These are phyloP conservation scores for Limonius californicus DNA, from an alignment of 1,140 invertebrate species.

Conservation along the genomic window DNA sequence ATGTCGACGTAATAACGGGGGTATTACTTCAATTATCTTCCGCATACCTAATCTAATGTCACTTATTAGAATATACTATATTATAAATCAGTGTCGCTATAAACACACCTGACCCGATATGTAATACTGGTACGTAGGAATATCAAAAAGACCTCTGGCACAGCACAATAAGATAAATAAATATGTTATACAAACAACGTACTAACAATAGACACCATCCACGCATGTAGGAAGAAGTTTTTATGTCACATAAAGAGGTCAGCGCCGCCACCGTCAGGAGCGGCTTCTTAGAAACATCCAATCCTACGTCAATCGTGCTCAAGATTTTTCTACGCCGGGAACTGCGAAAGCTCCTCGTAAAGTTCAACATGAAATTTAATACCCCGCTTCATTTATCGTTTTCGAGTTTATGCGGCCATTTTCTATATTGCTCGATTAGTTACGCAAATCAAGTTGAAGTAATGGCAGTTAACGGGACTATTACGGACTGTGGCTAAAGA, in stretches of 20 bases:
- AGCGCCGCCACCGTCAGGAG: constrained; percentile 8
- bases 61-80: background rate
- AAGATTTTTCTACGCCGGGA: background rate
- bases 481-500: too few species aligned
- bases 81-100: background rate
- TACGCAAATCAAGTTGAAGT: too few species aligned
- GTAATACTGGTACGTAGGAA: background rate
- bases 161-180: background rate
- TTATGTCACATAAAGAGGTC: constrained; percentile 10
- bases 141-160: background rate
- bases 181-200: constrained; percentile 1
- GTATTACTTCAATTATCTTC: background rate
- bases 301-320: constrained; percentile 7
- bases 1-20: too few species aligned
- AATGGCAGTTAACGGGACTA: too few species aligned
- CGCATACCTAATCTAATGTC: background rate
- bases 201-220: background rate
- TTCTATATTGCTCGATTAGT: background rate
- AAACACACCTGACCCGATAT: background rate
- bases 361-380: background rate
- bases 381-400: too few species aligned
- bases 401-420: background rate
- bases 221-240: constrained; percentile 3
- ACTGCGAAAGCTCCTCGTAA: constrained; percentile 4
- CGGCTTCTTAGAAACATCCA: constrained; percentile 8